These are phyloP conservation scores for Clarias laeviceps DNA, from an alignment of 2,797 vertebrate genomes.

Conservation along the genomic window DNA sequence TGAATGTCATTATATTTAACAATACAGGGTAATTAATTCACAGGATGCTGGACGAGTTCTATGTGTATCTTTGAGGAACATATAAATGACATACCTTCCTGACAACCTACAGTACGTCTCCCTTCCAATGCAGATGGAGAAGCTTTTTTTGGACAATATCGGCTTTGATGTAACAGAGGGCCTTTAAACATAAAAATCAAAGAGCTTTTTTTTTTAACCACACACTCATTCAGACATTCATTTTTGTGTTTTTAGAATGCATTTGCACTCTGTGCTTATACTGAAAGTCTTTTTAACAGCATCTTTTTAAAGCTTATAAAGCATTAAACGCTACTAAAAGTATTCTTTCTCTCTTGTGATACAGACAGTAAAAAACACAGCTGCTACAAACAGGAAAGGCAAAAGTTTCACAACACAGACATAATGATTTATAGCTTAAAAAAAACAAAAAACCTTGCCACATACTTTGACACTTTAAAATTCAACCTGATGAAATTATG, in stretches of 20 bases:
- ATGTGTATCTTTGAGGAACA: neutral
- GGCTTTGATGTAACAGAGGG: constrained; percentile 36
- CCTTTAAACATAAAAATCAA: constrained; percentile 39
- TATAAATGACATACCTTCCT: constrained; percentile 10
- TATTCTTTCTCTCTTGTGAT: constrained; percentile 29
- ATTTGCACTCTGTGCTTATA: constrained; percentile 26
- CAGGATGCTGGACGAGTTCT: neutral
- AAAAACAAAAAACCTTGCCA: constrained; percentile 23
- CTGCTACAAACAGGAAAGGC: constrained; percentile 56
- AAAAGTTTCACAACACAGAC: constrained; percentile 65
- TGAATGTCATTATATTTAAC: neutral
- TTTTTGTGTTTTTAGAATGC: constrained; percentile 25
- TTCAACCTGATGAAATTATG: constrained; percentile 62
- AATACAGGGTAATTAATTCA: neutral
- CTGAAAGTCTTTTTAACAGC: constrained; percentile 17
- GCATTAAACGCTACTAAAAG: constrained; percentile 30
- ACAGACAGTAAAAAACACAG: constrained; percentile 54
- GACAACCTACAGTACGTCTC: neutral
- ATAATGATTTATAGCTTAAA: constrained; percentile 55
- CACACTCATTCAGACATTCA: constrained; percentile 26
- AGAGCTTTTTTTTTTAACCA: constrained; percentile 34
- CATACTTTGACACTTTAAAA: constrained; percentile 50
- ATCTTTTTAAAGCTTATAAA: too few relatives aligned
- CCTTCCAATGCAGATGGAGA: constrained; percentile 14
- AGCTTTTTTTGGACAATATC: constrained; percentile 27